Percentiles rank a stretch among this genome's conserved stretches.
Conservation (phyloP, 1,140 invertebrate species). For the Heliconius hermathena region DNA sequence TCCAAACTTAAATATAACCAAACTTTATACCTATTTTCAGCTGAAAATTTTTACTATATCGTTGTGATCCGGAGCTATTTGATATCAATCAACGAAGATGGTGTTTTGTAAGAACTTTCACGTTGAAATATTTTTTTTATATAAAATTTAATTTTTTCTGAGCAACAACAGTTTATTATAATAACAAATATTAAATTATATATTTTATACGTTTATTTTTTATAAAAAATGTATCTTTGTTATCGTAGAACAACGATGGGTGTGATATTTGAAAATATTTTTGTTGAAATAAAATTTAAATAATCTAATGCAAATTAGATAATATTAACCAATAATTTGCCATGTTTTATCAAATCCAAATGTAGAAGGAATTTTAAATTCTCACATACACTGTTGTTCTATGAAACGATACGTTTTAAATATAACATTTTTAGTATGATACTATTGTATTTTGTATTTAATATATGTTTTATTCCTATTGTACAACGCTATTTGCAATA, state of each 20-base stretch:
- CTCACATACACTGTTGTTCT: neutral
- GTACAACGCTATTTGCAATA: neutral
- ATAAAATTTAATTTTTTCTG: neutral
- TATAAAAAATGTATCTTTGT: neutral
- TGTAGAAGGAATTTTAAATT: neutral
- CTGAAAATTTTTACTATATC: slow-evolving; percentile 74
- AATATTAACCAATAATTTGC: too few species aligned
- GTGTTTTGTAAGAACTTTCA: slow-evolving; percentile 56
- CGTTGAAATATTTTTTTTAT: neutral
- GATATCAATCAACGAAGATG: slow-evolving; percentile 74
- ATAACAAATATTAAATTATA: neutral
- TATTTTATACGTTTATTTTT: neutral
- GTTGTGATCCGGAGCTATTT: slow-evolving; percentile 70
- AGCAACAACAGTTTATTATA: slow-evolving; percentile 8
- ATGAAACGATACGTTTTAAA: neutral
- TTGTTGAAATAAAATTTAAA: neutral
- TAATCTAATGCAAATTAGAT: too few species aligned
- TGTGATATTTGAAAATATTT: neutral
- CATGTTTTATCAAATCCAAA: neutral
- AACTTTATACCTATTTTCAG: slow-evolving; percentile 50
- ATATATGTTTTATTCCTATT: too few species aligned
- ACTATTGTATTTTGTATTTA: too few species aligned
- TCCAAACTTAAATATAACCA: too few species aligned
- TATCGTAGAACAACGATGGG: neutral
- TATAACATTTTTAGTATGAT: too few species aligned